phyloP scores from a whole-genome alignment of 2,113 vertebrate genomes.

The Mormoops blainvillei region DNA sequence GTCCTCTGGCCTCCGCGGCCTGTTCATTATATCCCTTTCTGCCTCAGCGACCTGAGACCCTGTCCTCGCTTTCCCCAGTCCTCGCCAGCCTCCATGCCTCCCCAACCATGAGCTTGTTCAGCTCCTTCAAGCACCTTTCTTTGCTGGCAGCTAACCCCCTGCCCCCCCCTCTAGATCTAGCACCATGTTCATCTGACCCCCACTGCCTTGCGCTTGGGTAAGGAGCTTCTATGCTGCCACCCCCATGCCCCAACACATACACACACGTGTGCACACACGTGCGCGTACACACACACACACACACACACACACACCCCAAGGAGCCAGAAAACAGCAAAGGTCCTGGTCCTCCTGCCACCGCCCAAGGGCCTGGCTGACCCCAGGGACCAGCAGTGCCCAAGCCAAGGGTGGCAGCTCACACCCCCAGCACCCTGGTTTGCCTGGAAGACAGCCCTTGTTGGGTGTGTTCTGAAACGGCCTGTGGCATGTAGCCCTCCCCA shows the following conservation, averaged over 20 bases:
- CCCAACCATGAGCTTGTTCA: neutral
- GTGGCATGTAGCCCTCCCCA: neutral
- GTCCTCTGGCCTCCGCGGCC: too few relatives aligned
- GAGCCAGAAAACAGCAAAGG: neutral
- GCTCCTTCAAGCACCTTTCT: neutral
- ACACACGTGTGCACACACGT: too few relatives aligned
- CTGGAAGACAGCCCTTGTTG: neutral
- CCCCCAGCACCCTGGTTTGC: neutral
- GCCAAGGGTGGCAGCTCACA: neutral
- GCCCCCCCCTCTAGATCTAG: neutral
- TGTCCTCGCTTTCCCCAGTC: neutral
- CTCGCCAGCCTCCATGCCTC: neutral
- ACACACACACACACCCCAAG: neutral
- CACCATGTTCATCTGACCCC: neutral
- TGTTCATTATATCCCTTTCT: neutral
- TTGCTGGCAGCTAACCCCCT: fast-evolving
- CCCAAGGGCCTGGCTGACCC: neutral
- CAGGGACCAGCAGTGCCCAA: fast-evolving
- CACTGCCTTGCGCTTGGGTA: fast-evolving
- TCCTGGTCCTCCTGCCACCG: neutral
- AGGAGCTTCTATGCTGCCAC: neutral
- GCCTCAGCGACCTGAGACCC: neutral
- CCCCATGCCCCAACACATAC: too few relatives aligned
- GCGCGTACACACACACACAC: too few relatives aligned
- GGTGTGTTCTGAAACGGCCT: neutral